Base-by-base conservation (phyloP, 2,888 invertebrate species). In the Tridacna crocea region DNA sequence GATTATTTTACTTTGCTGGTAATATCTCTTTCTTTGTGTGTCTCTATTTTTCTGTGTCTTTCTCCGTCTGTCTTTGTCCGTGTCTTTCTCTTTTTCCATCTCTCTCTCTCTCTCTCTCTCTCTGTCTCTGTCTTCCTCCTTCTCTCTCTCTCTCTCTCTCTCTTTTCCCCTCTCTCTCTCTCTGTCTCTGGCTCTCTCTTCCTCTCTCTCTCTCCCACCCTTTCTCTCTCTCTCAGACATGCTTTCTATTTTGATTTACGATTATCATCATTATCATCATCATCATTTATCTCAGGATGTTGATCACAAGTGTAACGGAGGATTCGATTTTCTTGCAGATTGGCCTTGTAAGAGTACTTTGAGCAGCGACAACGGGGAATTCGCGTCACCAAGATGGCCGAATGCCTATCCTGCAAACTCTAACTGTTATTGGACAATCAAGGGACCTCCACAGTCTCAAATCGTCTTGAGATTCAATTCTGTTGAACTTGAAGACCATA, bases 321-420 rank as follows among this genome's bases (percentile, higher is more conserved):
- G 36, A 8, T 36, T 36, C 36, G 36, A 36, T 19, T 19, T 66
- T 19, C 24, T 75, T 65, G 27, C 89, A 93, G 93, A 93, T 73
- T 93, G 93, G 93, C 91, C 93, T 10, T 93, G 93, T 87, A 88
- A 90, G 46, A 89, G 89, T 17, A 75, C 83, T 17, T 83, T 93
- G 51, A 88, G 84, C 3, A 84, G 87, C 3, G 90, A 91, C 66
- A 87, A 91, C 63, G 93, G 93, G 2, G 91, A 92, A 84, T 86
- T 93, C 58, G 92, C 93, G 11, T 92, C 93, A 8, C 93, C 92
- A 6, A 83, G 88, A 65, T 93, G 93, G 93, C 93, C 93, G 10
- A 89, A 85, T 19, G 85, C 86, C 55, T 93, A 93, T 82, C 88
- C 91, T 0, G 83, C 92, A 10, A 77, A 84, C 19, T 80, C 88